Evolutionary conservation across 2,113 vertebrate genomes (phyloP), one percentile per base, ranked within the genome.

Genomic region (Montifringilla adamsi): DNA sequence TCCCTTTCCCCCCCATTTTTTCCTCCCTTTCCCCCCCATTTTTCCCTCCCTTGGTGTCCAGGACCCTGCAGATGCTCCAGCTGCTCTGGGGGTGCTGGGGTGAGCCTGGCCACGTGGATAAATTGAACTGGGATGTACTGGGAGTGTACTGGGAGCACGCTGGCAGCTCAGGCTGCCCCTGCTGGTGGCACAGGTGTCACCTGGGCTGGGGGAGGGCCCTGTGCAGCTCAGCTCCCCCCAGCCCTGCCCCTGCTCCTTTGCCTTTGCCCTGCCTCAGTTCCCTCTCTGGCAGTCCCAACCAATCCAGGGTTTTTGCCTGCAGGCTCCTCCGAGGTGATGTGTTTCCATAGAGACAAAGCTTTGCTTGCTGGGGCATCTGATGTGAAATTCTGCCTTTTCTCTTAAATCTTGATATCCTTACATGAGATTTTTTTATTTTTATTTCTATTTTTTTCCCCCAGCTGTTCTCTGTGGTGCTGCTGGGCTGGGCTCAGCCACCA

Each of bases 341-440:
- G 95, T 97, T 95, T 92, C 93, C 84, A 94, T 97, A 96, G 95
- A 95, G 94, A 96, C 78, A n/a, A 56, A 73, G 63, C 91, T 91
- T 69, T 3, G 27, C 80, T 91, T 81, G 70, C 77, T 94, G 87
- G 94, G 96, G 77, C 87, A 93, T 87, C 93, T 94, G 91, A 91
- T 94, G 78, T 35, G 67, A 52, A 69, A 76, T 96, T 94, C 84
- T 93, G 89, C 24, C 12, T 93, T 87, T 96, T 83, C 79, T 91
- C 86, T 94, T 37, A 76, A 94, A 89, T 81, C 89, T 88, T 30
- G 26, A 77, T 68, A 13, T 37, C 70, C 62, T 86, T 46, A 55
- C 84, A 15, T 26, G 30, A 72, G 87, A 10, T 28, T 7, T 24
- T 23, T 24, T 49, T 30, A 53, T 31, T 22, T 52, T 33, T 35